Evolutionary conservation across 2,888 invertebrate species (phyloP), one percentile per base, ranked within the genome.

Genomic region (Erebia ligea): DNA sequence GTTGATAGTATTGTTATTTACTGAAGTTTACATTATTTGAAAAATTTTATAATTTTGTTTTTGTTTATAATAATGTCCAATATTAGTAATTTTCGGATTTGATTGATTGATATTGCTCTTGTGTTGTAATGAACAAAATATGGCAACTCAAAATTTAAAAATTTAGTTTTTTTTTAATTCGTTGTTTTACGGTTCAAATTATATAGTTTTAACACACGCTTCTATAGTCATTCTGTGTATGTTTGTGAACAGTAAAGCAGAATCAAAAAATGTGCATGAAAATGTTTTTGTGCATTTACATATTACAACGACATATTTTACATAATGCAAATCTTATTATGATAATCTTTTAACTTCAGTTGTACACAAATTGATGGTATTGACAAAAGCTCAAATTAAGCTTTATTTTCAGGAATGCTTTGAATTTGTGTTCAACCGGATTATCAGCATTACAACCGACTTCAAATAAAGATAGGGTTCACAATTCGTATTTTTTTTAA

Each of bases 21-120:
- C 62, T 62, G 62, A 48, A 21, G 62, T 62, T 62, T 62, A 62
- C 42, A 62, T 45, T 62, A 62, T 62, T 62, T 52, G 17, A 45
- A 56, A 68, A 62, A 62, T 56, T 62, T 25, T 50, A 68, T 54
- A 54, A 56, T 54, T 42, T 62, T 48, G 42, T 19, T 62, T 42
- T 9, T 25, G 57, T 40, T 57, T 21, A 25, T 6, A 34, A 34
- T 34, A 34, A 34, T 25, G 58, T 45, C 48, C 40, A 57, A 9
- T 57, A 34, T 48, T 50, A 42, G 65, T 65, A 52, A 34, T 61
- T 45, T 54, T 68, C 19, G 70, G 52, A 54, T 54, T 45, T 3
- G 58, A 0, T 57, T 25, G 15, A 25, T 57, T 25, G 11, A 25
- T 11, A 40, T 42, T 9, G 34, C 34, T 45, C 45, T 45, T 59